Conservation (phyloP, 2,888 invertebrate species). For the Papilio protenor region DNA sequence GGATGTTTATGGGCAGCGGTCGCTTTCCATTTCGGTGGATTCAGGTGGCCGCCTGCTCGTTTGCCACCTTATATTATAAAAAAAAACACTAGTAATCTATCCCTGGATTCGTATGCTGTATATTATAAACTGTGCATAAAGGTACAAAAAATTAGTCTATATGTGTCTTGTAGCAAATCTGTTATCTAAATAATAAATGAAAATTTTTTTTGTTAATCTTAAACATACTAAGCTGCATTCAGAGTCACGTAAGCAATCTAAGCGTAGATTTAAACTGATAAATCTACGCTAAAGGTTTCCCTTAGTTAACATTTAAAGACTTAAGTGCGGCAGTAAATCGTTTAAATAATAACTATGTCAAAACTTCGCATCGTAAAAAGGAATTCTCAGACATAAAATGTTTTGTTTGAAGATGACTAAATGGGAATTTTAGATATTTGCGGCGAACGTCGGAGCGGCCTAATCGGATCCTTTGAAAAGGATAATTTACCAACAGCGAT, state of each 20-base stretch:
- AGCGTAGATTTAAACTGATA: not conserved
- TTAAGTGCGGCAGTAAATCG: slow-evolving; percentile 21
- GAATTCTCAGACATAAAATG: slow-evolving; percentile 42
- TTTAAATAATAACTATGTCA: slow-evolving; percentile 40
- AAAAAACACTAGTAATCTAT: no score
- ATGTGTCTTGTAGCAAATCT: no score
- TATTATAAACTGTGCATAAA: no score
- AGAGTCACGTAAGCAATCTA: not conserved
- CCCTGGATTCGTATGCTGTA: no score
- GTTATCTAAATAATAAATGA: no score
- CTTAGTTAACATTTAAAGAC: not conserved
- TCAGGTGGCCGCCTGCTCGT: no score
- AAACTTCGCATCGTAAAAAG: slow-evolving; percentile 41
- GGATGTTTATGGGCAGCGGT: no score
- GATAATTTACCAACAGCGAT: slow-evolving; percentile 27
- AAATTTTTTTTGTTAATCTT: no score
- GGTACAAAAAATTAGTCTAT: no score
- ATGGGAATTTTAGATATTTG: slow-evolving; percentile 43
- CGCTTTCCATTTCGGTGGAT: no score
- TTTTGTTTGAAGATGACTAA: slow-evolving; percentile 43
- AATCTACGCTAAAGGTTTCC: not conserved
- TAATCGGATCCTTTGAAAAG: slow-evolving; percentile 26
- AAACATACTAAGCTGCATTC: not conserved
- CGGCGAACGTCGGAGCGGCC: slow-evolving; percentile 32
- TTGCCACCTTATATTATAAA: no score